phyloP scores from a whole-genome alignment of 2,888 invertebrate genomes.

The Carabus problematicus region DNA sequence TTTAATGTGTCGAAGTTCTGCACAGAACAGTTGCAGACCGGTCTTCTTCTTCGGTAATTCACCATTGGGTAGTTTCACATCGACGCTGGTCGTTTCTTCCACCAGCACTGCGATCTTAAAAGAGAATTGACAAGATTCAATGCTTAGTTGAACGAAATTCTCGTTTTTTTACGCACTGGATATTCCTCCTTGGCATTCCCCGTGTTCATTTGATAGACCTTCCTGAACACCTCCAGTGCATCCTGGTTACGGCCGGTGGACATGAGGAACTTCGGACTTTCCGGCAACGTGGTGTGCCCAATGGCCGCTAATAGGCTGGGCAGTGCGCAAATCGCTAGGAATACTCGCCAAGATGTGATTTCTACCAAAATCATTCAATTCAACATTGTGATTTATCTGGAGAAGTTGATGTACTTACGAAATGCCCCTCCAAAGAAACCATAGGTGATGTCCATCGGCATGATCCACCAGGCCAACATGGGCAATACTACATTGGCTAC shows the following conservation, averaged over 20 bases:
- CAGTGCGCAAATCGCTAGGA: constrained; percentile 66
- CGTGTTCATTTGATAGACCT: constrained; percentile 69
- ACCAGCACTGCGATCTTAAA: constrained; percentile 56
- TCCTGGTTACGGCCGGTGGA: constrained; percentile 68
- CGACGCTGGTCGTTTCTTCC: constrained; percentile 53
- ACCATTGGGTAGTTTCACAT: constrained; percentile 57
- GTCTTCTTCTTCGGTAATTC: constrained; percentile 51
- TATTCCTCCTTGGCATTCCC: constrained; percentile 65
- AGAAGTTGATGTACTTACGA: constrained; percentile 50
- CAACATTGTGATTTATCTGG: background rate
- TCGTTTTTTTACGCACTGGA: constrained; percentile 63
- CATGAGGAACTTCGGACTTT: constrained; percentile 78
- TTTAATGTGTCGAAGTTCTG: constrained; percentile 68
- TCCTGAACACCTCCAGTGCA: constrained; percentile 66
- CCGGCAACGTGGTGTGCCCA: constrained; percentile 65
- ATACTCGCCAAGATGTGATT: constrained; percentile 69
- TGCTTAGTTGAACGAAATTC: constrained; percentile 38
- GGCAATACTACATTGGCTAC: constrained; percentile 70
- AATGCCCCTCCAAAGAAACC: constrained; percentile 57
- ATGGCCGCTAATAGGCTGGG: constrained; percentile 73
- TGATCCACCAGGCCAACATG: constrained; percentile 73
- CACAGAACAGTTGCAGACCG: constrained; percentile 62
- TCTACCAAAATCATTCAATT: constrained; percentile 55
- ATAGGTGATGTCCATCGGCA: constrained; percentile 68
- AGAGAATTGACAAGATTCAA: constrained; percentile 38